These are phyloP conservation scores for Euphonia xanthogaster DNA, from an alignment of 2,797 vertebrate species.

Conservation along the genomic window DNA sequence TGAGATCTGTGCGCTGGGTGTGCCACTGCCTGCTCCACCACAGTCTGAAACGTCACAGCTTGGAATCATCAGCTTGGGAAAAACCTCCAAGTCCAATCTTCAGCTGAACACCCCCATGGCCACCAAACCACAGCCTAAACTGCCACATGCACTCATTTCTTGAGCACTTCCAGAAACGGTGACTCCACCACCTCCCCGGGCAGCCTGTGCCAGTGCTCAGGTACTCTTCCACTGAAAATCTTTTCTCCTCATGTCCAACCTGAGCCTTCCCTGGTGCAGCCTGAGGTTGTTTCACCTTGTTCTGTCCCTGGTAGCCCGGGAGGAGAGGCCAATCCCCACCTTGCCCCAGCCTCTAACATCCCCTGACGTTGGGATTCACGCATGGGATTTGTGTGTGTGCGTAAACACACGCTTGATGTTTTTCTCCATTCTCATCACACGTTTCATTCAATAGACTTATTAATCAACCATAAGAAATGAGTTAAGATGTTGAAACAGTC, in stretches of 20 bases:
- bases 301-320: rapidly evolving
- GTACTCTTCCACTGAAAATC: neutral
- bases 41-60: neutral
- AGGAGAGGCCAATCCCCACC: neutral
- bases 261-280: neutral
- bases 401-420: neutral
- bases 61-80: rapidly evolving
- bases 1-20: rapidly evolving
- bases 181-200: no score
- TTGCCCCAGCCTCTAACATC: neutral
- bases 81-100: neutral
- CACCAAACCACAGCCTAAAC: neutral
- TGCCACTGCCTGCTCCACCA: neutral
- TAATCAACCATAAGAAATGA: slow-evolving; percentile 85
- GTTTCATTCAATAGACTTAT: slow-evolving; percentile 76
- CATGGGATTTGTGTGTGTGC: neutral
- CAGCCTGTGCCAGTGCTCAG: no score
- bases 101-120: rapidly evolving
- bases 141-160: rapidly evolving
- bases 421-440: slow-evolving; percentile 42
- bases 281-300: neutral
- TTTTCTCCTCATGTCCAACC: neutral
- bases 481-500: slow-evolving; percentile 83
- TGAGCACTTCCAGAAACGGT: rapidly evolving
- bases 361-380: neutral